phyloP scores from a whole-genome alignment of 2,888 invertebrate genomes.

The Drosophila niveifrons region DNA sequence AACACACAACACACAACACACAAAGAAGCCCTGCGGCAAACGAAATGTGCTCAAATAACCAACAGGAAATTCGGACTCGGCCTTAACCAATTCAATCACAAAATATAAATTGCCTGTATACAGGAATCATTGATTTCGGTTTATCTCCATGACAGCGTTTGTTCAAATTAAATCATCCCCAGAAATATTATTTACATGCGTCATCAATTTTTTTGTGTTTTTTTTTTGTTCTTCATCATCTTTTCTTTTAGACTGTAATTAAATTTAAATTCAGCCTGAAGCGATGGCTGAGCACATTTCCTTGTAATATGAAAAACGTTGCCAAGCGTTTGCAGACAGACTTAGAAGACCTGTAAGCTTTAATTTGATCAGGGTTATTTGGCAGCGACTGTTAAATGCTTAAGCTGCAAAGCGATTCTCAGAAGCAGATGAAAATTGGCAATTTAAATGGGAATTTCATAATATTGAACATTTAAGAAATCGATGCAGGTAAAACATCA shows the following conservation, averaged over 20 bases:
- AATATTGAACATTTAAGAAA: no score
- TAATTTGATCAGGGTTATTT: no score
- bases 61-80: neutral
- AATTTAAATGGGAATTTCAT: no score
- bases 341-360: neutral
- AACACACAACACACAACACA: no score
- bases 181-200: conserved; percentile 19
- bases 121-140: conserved; percentile 2
- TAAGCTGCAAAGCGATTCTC: no score
- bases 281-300: neutral
- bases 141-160: conserved; percentile 24
- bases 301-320: neutral
- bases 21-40: conserved; percentile 7
- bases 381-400: conserved; percentile 9
- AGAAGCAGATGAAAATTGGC: no score
- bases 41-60: conserved; percentile 11
- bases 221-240: neutral
- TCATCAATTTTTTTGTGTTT: neutral
- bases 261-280: conserved; percentile 5
- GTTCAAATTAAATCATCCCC: conserved; percentile 8
- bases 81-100: conserved; percentile 30
- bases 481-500: no score
- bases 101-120: conserved; percentile 21
- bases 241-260: neutral
- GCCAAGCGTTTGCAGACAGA: neutral